Evolutionary conservation across 2,797 vertebrate species (phyloP).

Genomic region (Spheniscus humboldti): DNA sequence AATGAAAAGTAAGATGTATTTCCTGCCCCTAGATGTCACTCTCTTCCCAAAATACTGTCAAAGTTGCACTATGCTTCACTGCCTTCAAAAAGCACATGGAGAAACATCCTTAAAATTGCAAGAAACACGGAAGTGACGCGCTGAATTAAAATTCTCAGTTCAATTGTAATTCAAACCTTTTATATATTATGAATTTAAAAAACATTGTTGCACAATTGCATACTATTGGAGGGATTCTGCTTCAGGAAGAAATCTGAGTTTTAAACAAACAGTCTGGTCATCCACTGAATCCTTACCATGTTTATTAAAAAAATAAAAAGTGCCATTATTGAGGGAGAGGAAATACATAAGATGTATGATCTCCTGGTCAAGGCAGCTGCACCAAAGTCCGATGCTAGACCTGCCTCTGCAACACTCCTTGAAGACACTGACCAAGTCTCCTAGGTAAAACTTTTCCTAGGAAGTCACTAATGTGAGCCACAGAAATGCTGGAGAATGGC

Average conservation of each 20-base stretch:
- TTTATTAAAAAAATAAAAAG: not conserved
- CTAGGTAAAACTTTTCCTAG: not conserved
- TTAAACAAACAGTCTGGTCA: not conserved
- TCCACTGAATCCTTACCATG: not conserved
- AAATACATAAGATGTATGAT: not conserved
- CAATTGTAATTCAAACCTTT: not conserved
- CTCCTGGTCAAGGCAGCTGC: not conserved
- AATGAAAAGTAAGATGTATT: not conserved
- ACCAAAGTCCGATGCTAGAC: not conserved
- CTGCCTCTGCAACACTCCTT: not conserved
- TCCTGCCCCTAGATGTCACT: slow-evolving; percentile 22
- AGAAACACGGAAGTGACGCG: accelerated
- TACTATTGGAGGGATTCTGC: not conserved
- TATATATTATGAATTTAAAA: not conserved
- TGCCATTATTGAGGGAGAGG: not conserved
- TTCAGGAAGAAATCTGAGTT: not conserved
- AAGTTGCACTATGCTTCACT: not conserved
- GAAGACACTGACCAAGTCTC: not conserved
- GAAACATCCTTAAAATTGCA: not conserved
- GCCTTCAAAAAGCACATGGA: not conserved
- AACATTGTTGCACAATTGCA: not conserved
- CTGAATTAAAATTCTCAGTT: not conserved
- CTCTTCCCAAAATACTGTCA: not conserved
- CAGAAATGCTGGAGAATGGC: not conserved
- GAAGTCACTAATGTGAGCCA: not conserved